phyloP scores from a whole-genome alignment of 2,888 invertebrate genomes.

The Kryphioiulus occultus region DNA sequence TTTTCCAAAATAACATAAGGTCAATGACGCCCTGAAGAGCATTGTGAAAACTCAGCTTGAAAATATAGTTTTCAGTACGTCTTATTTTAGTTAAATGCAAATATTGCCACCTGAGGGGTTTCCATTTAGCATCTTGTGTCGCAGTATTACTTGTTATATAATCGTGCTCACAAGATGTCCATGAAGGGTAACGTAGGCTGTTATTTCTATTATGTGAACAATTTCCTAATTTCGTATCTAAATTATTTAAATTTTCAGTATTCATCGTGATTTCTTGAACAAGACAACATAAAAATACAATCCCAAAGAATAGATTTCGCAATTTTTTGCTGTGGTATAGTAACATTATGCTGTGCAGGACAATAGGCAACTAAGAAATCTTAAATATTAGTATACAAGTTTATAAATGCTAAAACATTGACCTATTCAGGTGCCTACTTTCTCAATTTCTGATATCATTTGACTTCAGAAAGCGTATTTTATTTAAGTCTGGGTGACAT shows the following conservation, averaged over 20 bases:
- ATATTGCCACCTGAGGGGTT: background rate
- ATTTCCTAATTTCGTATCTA: background rate
- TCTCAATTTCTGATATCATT: background rate
- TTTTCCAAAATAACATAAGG: conserved; percentile 37
- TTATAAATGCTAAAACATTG: background rate
- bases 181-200: background rate
- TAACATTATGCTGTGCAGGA: background rate
- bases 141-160: background rate
- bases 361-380: background rate
- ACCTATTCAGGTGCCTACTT: background rate
- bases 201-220: background rate
- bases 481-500: background rate
- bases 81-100: background rate
- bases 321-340: background rate
- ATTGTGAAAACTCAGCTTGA: background rate
- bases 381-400: background rate
- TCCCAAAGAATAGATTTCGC: background rate
- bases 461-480: background rate
- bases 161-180: background rate
- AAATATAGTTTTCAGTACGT: background rate
- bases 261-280: background rate
- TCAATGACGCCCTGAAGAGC: background rate
- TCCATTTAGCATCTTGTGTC: background rate
- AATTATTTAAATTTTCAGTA: background rate
- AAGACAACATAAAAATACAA: background rate